phyloP scores from a whole-genome alignment of 2,888 invertebrate genomes.

The Melinaea menophilus region DNA sequence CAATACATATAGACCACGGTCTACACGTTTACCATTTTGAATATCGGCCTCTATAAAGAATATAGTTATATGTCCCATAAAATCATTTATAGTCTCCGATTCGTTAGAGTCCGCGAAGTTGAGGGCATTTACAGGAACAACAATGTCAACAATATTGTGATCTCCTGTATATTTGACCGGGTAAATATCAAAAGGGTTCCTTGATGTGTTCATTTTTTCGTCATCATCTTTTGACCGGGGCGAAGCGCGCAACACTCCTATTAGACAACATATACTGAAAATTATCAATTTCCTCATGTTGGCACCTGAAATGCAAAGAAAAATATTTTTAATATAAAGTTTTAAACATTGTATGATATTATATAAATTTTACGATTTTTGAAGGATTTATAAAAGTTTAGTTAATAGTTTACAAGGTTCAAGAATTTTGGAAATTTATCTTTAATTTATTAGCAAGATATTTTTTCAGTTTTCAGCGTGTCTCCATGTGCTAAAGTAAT shows the following conservation, averaged over 20 bases:
- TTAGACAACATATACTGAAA: too few species aligned
- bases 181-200: not conserved
- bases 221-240: not conserved
- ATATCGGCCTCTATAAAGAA: slow-evolving; percentile 37
- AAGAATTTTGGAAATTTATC: too few species aligned
- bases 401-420: too few species aligned
- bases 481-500: too few species aligned
- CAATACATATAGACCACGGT: slow-evolving; percentile 43
- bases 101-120: slow-evolving; percentile 26
- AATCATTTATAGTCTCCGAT: slow-evolving; percentile 10
- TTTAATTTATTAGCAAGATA: too few species aligned
- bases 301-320: too few species aligned
- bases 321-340: too few species aligned
- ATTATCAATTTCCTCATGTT: too few species aligned
- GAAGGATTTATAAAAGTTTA: too few species aligned
- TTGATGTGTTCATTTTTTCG: not conserved
- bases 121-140: slow-evolving; percentile 29
- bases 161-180: slow-evolving; percentile 17
- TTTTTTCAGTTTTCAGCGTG: too few species aligned
- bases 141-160: slow-evolving; percentile 31
- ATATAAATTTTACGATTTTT: too few species aligned
- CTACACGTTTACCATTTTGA: slow-evolving; percentile 10
- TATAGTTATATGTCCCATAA: slow-evolving; percentile 13
- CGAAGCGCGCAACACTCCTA: not conserved
- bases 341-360: too few species aligned